These are phyloP conservation scores for Aurelia aurita complex sp. Pacific DNA, from an alignment of 30 jellyfish, hydroid and myxozoan genomes.

Conservation along the genomic window DNA sequence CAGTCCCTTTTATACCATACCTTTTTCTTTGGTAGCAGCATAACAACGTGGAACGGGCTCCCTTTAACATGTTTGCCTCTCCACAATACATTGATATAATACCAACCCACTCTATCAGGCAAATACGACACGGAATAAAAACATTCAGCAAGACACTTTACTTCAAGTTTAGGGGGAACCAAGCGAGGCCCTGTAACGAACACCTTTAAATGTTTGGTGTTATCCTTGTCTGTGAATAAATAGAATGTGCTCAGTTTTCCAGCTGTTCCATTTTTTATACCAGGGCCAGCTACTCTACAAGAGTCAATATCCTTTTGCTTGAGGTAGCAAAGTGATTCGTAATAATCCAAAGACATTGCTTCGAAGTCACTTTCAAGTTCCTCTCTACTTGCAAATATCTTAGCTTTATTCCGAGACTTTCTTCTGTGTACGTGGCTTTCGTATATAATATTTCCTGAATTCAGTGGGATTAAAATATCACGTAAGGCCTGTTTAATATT, in stretches of 20 bases:
- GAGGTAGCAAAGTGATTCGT: slow-evolving; percentile 36
- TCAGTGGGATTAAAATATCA: slow-evolving; percentile 43
- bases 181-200: slow-evolving; percentile 57
- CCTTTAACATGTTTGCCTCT: slow-evolving; percentile 69
- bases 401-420: slow-evolving; percentile 12
- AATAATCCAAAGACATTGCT: slow-evolving; percentile 41
- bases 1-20: slow-evolving; percentile 57
- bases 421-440: slow-evolving; percentile 9
- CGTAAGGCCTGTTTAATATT: slow-evolving; percentile 11
- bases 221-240: slow-evolving; percentile 64
- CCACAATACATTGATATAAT: slow-evolving; percentile 67
- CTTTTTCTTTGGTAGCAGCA: slow-evolving; percentile 68
- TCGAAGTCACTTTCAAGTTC: slow-evolving; percentile 40
- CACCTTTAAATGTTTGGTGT: slow-evolving; percentile 21
- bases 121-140: slow-evolving; percentile 62
- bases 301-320: slow-evolving; percentile 57
- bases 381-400: slow-evolving; percentile 57
- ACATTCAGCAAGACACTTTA: slow-evolving; percentile 43
- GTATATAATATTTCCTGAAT: slow-evolving; percentile 27
- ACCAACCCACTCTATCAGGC: slow-evolving; percentile 87
- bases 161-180: slow-evolving; percentile 52
- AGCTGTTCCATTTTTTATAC: slow-evolving; percentile 54
- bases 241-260: slow-evolving; percentile 52
- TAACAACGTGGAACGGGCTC: slow-evolving; percentile 73
- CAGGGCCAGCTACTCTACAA: slow-evolving; percentile 67